phyloP scores from a whole-genome alignment of 1,140 invertebrate species.

The Myzus persicae region DNA sequence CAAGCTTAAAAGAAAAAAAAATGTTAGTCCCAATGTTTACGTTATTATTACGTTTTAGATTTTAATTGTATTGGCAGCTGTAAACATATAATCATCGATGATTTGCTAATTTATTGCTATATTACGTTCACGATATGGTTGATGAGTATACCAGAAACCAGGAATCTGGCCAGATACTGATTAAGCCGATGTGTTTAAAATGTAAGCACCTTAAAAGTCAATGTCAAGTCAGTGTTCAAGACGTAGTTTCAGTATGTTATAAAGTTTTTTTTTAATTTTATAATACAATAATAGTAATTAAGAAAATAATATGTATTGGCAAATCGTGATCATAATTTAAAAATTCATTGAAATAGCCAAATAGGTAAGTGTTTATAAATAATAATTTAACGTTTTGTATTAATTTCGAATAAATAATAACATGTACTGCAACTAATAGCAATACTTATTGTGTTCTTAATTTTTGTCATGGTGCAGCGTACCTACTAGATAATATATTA shows the following conservation, averaged over 20 bases:
- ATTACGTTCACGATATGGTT: neutral
- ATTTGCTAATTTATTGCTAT: neutral
- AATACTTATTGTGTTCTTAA: neutral
- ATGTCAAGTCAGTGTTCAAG: neutral
- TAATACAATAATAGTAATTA: too few species aligned
- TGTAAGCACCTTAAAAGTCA: neutral
- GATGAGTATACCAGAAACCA: neutral
- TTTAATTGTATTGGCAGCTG: neutral
- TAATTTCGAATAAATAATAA: neutral
- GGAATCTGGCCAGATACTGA: neutral
- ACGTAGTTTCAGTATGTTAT: neutral
- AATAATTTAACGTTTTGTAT: neutral
- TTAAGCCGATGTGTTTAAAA: neutral
- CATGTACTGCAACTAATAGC: neutral
- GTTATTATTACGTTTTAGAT: neutral
- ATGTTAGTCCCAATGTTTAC: neutral
- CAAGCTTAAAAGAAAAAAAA: neutral
- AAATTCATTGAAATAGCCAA: neutral
- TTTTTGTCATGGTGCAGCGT: neutral
- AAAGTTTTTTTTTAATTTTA: neutral
- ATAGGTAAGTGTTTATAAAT: neutral
- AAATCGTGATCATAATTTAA: neutral
- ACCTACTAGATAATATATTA: too few species aligned
- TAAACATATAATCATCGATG: neutral
- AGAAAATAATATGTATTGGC: neutral